Base-by-base conservation (phyloP, 2,888 invertebrate genomes). In the Megastigmus dorsalis region DNA sequence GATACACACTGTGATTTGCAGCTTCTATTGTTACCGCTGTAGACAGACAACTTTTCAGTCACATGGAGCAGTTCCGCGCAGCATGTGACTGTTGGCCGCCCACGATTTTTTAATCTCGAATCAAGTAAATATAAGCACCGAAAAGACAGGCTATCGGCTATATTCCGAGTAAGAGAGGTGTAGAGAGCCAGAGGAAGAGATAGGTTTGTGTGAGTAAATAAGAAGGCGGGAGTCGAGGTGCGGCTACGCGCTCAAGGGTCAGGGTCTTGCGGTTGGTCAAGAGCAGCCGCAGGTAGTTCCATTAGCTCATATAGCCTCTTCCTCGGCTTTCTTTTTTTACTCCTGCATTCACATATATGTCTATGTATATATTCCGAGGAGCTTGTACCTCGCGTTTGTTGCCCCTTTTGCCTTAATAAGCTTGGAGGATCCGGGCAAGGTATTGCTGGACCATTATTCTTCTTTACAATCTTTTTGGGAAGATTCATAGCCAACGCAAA, bases 281-380 rank as follows among this genome's bases (percentile, higher is more conserved):
- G 75, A 62, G 36, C 59, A 45, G 45, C 45, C 68, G 57, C 78
- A 78, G 78, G 78, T 78, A 78, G 78, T 74, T 69, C 75, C 75
- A 74, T 77, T 75, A 77, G 60, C 66, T 33, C 3, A 26, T 23
- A 3, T 26, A 30, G 60, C 48, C 33, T 45, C 50, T 50, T 28
- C 54, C 33, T 26, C 20, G 30, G 7, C 20, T 50, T 28, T n/a
- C n/a, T n/a, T n/a, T n/a, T n/a, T n/a, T n/a, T n/a, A n/a, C n/a
- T n/a, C n/a, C n/a, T n/a, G n/a, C n/a, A n/a, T n/a, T n/a, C n/a
- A n/a, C n/a, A n/a, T n/a, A n/a, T n/a, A n/a, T n/a, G n/a, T n/a
- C n/a, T n/a, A n/a, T n/a, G n/a, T n/a, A n/a, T n/a, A n/a, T n/a
- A n/a, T n/a, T n/a, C n/a, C n/a, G n/a, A n/a, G n/a, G n/a, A n/a